These are phyloP conservation scores for Nebria brevicollis DNA, from an alignment of 2,888 invertebrate species.

Conservation along the genomic window DNA sequence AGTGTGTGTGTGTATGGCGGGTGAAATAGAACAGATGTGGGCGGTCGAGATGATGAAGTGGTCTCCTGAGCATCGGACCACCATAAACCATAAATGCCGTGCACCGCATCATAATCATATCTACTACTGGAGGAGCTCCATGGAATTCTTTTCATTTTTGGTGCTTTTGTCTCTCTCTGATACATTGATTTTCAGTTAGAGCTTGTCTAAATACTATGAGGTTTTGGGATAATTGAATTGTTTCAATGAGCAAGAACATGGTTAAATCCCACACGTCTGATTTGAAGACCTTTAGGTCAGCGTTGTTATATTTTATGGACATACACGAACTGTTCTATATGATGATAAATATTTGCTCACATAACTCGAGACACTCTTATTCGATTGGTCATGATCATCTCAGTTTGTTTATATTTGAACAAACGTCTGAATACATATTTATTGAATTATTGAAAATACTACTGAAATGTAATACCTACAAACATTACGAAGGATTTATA, in stretches of 20 bases:
- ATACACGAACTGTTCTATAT: neutral
- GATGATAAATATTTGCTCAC: no score
- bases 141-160: neutral
- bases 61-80: neutral
- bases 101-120: neutral
- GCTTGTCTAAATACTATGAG: neutral
- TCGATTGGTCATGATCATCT: no score
- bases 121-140: neutral
- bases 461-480: no score
- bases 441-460: no score
- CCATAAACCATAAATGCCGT: constrained; percentile 1
- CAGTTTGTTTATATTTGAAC: no score
- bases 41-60: neutral
- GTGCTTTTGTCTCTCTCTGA: neutral
- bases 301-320: neutral
- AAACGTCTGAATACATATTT: no score
- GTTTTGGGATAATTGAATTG: constrained; percentile 1
- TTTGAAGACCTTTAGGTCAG: neutral
- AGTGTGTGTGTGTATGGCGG: neutral
- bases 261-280: neutral
- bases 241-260: neutral
- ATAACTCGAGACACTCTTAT: no score
- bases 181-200: neutral
- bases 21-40: neutral
- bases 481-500: no score